Base-by-base conservation (phyloP, 1,140 invertebrate species). In the Cyrtorhinus lividipennis region DNA sequence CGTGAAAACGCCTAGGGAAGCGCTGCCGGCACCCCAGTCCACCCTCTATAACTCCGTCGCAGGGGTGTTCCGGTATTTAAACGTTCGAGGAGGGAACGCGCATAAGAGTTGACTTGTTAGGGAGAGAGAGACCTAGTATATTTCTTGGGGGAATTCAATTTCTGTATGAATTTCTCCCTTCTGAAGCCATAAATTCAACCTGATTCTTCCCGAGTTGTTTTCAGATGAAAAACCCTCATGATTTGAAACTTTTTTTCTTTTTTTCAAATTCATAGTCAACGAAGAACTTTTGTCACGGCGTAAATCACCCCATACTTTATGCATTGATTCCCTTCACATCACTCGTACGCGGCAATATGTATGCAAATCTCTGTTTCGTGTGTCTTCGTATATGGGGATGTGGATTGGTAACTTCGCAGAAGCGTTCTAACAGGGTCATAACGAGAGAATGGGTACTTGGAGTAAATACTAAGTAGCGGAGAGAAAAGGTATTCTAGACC, bases 21-120 rank as follows among this genome's bases (percentile, higher is more conserved):
- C 30, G 15, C 15, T 15, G 5, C 30, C 15, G 5, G 30, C 30
- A 38, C 22, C 22, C 48, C 18, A 57, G 20, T 57, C 24, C 22
- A 18, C 8, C 10, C 48, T 20, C 48, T 56, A 23, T 13, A 22
- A 13, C 56, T 22, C 20, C 15, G 15, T 13, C 56, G n/a, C 5
- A 57, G 23, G 56, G 56, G 20, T 13, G 56, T 57, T 57, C 56
- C 56, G 56, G 56, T 57, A 20, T 57, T 57, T 57, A 57, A 57
- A 24, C 56, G 24, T 15, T 38, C 15, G n/a, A n/a, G n/a, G n/a
- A n/a, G n/a, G n/a, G n/a, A n/a, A n/a, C 15, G 5, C 30, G 15
- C 30, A 38, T 8, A 38, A 38, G 30, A 15, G 30, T 5, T 8
- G 30, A 15, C 5, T 38, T 38, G 5, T 38, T 15, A 38, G 15